A percentile compares a stretch with the other conserved stretches of the same genome.
Conservation (phyloP, 2,113 vertebrate genomes). For the Nibea albiflora region DNA sequence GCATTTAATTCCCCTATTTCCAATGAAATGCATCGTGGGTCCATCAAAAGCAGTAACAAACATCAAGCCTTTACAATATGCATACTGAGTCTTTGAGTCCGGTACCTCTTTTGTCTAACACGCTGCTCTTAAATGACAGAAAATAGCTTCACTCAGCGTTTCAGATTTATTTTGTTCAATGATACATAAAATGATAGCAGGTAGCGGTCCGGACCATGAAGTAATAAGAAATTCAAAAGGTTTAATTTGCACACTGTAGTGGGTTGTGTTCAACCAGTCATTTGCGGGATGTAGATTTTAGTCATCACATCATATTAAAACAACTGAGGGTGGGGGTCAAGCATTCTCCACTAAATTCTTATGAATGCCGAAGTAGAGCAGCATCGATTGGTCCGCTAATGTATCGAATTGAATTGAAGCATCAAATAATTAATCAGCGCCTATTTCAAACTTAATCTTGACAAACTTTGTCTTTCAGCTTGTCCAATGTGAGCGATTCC, state of each 20-base stretch:
- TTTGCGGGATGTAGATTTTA: neutral
- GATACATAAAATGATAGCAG: neutral
- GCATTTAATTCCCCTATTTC: neutral
- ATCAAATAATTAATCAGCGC: too few species aligned
- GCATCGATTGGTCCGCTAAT: too few species aligned
- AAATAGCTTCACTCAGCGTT: neutral
- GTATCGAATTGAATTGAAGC: too few species aligned
- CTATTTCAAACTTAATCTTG: too few species aligned
- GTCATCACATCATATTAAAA: too few species aligned
- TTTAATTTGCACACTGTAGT: neutral
- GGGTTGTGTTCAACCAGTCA: neutral
- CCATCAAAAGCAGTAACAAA: neutral
- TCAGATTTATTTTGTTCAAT: neutral
- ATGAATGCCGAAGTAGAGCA: too few species aligned
- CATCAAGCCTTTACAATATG: neutral
- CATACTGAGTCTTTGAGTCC: neutral
- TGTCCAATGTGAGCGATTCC: too few species aligned
- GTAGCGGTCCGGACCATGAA: neutral
- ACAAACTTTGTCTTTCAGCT: too few species aligned
- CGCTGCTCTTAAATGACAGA: neutral
- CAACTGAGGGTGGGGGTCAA: neutral
- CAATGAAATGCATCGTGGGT: neutral
- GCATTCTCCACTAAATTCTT: neutral
- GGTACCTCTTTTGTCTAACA: neutral
- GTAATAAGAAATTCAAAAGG: neutral